Percentiles rank a stretch among this genome's conserved stretches.
phyloP scores from a whole-genome alignment of 2,888 invertebrate genomes.

The Autographa gamma region DNA sequence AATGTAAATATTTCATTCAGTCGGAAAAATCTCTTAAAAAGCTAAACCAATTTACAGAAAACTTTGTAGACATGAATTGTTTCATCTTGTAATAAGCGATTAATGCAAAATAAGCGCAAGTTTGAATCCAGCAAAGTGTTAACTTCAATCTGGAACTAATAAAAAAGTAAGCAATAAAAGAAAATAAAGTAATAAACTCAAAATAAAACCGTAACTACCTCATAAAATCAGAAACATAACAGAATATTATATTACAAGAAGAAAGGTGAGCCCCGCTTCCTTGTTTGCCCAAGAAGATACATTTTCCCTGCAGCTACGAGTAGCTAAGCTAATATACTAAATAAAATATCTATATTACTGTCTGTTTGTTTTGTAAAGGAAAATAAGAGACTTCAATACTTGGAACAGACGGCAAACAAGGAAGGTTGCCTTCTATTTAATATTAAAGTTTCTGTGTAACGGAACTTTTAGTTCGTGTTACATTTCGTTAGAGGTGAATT shows the following conservation, averaged over 20 bases:
- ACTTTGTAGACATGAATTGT: no score
- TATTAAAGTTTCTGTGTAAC: conserved; percentile 4
- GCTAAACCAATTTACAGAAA: no score
- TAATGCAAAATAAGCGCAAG: no score
- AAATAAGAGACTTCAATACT: conserved; percentile 1
- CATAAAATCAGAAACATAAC: not conserved
- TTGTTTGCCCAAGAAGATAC: not conserved
- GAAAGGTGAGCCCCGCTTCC: not conserved
- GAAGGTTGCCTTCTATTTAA: not conserved
- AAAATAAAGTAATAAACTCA: not conserved
- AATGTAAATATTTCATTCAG: no score
- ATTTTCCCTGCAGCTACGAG: not conserved
- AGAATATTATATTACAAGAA: not conserved
- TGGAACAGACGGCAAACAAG: not conserved
- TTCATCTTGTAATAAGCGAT: no score
- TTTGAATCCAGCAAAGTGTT: not conserved
- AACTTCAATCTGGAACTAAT: not conserved
- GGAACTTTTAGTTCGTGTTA: not conserved
- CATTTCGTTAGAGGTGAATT: not conserved
- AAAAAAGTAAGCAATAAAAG: not conserved
- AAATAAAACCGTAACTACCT: not conserved
- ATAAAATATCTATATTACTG: not conserved
- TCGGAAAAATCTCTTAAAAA: no score
- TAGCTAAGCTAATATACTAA: not conserved
- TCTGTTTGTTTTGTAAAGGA: not conserved